A percentile compares a stretch with the other conserved stretches of the same genome.
Conservation (phyloP, 1,140 invertebrate genomes). For the Phymorhynchus buccinoides region DNA sequence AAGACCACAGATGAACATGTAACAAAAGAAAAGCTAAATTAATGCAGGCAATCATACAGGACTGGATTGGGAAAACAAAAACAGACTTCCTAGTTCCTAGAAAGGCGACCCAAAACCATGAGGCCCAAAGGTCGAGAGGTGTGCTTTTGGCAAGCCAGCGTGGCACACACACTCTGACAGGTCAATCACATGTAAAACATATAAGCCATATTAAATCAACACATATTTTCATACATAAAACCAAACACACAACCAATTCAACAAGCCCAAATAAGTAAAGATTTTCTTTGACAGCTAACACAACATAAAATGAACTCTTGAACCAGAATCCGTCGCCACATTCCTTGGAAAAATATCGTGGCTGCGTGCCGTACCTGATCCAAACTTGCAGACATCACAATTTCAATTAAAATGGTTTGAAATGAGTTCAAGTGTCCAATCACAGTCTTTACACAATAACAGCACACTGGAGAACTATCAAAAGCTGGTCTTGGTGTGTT, state of each 20-base stretch:
- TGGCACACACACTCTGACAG: background rate
- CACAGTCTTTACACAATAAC: slow-evolving; percentile 50
- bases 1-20: slow-evolving; percentile 49
- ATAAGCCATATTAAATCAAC: background rate
- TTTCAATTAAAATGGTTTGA: slow-evolving; percentile 51
- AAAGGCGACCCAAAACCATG: too few relatives aligned
- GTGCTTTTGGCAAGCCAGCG: background rate
- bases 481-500: slow-evolving; percentile 20
- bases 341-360: slow-evolving; percentile 49
- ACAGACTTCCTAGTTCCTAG: background rate
- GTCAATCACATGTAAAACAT: background rate
- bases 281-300: slow-evolving; percentile 9
- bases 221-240: background rate
- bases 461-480: slow-evolving; percentile 35
- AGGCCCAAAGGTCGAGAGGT: background rate
- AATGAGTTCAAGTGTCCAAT: slow-evolving; percentile 54
- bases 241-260: background rate
- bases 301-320: background rate
- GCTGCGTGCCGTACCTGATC: slow-evolving; percentile 69
- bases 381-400: slow-evolving; percentile 71
- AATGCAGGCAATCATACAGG: background rate
- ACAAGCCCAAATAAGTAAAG: background rate
- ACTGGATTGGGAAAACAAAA: background rate
- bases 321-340: slow-evolving; percentile 40
- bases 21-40: slow-evolving; percentile 52